Evolutionary conservation across 2,888 invertebrate genomes (phyloP).

Genomic region (Nemotelus pantherinus): DNA sequence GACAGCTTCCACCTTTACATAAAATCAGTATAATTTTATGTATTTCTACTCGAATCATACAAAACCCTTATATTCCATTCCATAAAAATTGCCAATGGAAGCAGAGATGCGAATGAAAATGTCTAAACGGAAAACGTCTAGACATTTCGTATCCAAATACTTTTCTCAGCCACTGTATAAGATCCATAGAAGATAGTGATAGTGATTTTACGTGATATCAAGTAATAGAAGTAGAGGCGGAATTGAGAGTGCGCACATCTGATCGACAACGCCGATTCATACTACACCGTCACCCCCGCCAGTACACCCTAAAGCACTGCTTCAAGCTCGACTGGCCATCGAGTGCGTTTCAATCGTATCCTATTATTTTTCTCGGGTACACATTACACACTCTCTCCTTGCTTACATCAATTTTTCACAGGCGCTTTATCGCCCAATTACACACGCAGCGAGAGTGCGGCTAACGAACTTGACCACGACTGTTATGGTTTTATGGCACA

Average conservation of each 20-base stretch:
- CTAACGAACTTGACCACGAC: conserved; percentile 25
- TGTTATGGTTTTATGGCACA: conserved; percentile 35
- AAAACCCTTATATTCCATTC: too few relatives aligned
- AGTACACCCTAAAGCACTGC: background rate
- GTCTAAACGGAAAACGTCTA: too few relatives aligned
- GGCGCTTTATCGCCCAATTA: conserved; percentile 25
- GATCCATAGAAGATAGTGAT: conserved; percentile 2
- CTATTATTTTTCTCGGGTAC: conserved; percentile 14
- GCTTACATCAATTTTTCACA: background rate
- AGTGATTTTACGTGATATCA: conserved; percentile 27
- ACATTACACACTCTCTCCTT: background rate
- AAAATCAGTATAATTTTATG: too few relatives aligned
- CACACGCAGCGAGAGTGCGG: conserved; percentile 2
- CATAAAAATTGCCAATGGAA: too few relatives aligned
- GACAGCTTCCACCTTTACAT: too few relatives aligned
- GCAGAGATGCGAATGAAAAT: too few relatives aligned
- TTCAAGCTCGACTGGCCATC: background rate
- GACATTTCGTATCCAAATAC: conserved; percentile 1
- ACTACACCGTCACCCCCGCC: conserved; percentile 7
- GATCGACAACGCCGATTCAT: conserved; percentile 2
- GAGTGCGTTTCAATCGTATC: conserved; percentile 25
- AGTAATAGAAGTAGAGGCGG: conserved; percentile 32
- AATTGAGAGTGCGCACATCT: conserved; percentile 40
- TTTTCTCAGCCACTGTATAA: conserved; percentile 9
- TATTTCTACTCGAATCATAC: too few relatives aligned